Evolutionary conservation across 2,888 invertebrate species (phyloP).

Genomic region (Euspilapteryx auroguttella): DNA sequence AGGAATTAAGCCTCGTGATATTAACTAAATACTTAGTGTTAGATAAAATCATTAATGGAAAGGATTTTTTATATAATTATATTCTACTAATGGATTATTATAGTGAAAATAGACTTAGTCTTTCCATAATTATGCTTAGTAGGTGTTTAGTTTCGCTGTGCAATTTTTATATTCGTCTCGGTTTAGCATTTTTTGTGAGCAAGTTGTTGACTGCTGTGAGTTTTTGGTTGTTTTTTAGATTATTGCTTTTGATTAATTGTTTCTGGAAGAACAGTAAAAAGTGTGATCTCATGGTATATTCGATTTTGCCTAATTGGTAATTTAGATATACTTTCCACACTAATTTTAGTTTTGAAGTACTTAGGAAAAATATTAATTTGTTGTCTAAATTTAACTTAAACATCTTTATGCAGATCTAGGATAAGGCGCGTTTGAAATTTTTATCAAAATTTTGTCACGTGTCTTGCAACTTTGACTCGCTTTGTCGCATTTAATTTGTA

Average conservation of each 20-base stretch:
- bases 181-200: constrained; percentile 34
- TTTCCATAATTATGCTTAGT: constrained; percentile 31
- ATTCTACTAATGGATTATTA: constrained; percentile 57
- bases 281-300: constrained; percentile 55
- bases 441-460: no score
- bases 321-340: no score
- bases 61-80: constrained; percentile 59
- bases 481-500: no score
- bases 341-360: no score
- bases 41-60: constrained; percentile 58
- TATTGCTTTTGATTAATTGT: constrained; percentile 15
- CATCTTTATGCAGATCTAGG: no score
- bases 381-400: no score
- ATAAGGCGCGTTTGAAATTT: no score
- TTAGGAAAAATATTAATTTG: no score
- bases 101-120: constrained; percentile 53
- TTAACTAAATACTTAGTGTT: constrained; percentile 56
- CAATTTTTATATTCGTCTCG: constrained; percentile 43
- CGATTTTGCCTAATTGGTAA: no score
- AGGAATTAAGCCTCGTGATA: constrained; percentile 55
- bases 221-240: constrained; percentile 24
- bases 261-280: constrained; percentile 22
- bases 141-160: constrained; percentile 48
- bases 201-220: constrained; percentile 31
- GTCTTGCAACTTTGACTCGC: no score